Conservation (phyloP, 2,888 invertebrate genomes). For the Listrodromus nycthemerus region DNA sequence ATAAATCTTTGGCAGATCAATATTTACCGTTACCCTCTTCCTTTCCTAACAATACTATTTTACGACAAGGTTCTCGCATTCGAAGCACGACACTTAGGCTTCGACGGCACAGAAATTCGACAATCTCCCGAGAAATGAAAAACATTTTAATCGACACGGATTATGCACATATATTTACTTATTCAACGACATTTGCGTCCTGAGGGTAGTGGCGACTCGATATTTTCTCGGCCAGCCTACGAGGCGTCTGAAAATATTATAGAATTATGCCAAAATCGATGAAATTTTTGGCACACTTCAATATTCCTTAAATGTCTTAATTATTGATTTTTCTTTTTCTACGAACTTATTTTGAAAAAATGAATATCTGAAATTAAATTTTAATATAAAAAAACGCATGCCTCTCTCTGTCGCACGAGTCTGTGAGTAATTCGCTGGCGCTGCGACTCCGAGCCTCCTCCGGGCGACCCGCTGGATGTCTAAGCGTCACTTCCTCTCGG, state of each 20-base stretch:
- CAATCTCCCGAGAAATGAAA: constrained; percentile 28
- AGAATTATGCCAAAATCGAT: constrained; percentile 26
- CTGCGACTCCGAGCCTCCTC: constrained; percentile 86
- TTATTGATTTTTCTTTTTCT: background rate
- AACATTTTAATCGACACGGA: constrained; percentile 51
- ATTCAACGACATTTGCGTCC: constrained; percentile 71
- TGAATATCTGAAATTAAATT: background rate
- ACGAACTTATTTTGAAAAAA: background rate
- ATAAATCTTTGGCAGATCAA: background rate
- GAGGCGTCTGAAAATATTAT: constrained; percentile 63
- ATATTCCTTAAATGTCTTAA: background rate
- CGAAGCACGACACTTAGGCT: constrained; percentile 17
- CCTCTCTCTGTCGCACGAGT: constrained; percentile 82
- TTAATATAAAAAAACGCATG: constrained; percentile 55
- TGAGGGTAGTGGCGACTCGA: constrained; percentile 69
- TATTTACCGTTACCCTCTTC: background rate
- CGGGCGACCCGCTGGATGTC: constrained; percentile 85
- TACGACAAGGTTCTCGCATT: background rate
- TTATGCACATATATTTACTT: constrained; percentile 69
- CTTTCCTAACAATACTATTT: background rate
- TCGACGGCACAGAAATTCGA: constrained; percentile 27
- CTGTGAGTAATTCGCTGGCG: constrained; percentile 89
- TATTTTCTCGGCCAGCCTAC: constrained; percentile 71
- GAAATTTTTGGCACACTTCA: background rate
- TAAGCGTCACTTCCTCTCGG: constrained; percentile 84